Evolutionary conservation across 2,113 vertebrate genomes (phyloP).

Genomic region (Narcine bancroftii): DNA sequence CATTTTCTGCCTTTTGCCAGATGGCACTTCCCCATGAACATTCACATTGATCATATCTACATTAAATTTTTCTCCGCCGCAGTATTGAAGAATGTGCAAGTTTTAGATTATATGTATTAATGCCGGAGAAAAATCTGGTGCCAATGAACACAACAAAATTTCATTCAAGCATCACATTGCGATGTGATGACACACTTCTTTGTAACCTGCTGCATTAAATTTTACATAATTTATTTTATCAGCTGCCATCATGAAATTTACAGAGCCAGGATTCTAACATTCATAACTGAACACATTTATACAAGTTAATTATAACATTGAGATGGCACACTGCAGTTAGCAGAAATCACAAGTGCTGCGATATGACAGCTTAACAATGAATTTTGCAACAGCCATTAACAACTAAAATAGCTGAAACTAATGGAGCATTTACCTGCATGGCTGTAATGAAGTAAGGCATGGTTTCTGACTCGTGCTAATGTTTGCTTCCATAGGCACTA

Average conservation of each 20-base stretch:
- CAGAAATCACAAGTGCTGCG: background rate
- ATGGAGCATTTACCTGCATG: background rate
- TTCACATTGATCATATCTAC: background rate
- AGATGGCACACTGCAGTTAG: background rate
- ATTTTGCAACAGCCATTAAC: slow-evolving; percentile 24
- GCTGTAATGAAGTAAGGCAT: background rate
- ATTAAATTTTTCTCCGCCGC: background rate
- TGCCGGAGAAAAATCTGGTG: background rate
- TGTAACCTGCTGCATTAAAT: background rate
- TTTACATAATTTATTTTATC: background rate
- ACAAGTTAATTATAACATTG: background rate
- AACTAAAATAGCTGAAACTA: background rate
- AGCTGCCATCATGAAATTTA: background rate
- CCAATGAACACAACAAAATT: background rate
- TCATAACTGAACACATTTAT: background rate
- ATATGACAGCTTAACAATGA: background rate
- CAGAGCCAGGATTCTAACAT: background rate
- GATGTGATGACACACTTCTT: background rate
- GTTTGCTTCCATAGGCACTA: background rate
- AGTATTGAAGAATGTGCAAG: background rate
- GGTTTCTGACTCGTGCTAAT: background rate
- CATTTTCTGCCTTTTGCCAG: background rate
- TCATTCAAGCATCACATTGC: background rate
- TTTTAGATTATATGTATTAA: too few relatives aligned
- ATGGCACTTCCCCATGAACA: background rate